phyloP scores from a whole-genome alignment of 1,140 invertebrate species.

The Frieseomelitta varia region DNA sequence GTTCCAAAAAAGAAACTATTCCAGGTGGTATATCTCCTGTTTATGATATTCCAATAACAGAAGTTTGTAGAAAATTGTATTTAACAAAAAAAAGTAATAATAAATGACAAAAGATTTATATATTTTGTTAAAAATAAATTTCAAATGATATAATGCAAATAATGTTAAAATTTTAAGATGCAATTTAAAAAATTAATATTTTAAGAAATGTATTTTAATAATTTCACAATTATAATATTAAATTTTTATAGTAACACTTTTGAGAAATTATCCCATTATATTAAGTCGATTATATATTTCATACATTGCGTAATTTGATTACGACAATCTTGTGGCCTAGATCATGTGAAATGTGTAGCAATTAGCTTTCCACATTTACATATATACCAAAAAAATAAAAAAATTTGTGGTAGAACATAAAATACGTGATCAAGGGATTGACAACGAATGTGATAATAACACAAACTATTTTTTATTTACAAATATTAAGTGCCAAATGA shows the following conservation, averaged over 20 bases:
- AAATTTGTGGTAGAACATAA: conserved; percentile 1
- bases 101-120: conserved; percentile 10
- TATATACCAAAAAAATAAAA: conserved; percentile 26
- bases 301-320: conserved; percentile 43
- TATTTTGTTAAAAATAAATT: neutral
- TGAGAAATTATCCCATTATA: neutral
- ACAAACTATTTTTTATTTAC: neutral
- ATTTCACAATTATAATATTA: neutral
- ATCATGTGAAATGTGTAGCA: neutral
- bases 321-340: neutral
- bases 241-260: neutral
- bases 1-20: conserved; percentile 61
- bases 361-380: neutral
- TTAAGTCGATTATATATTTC: neutral
- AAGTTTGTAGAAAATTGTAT: conserved; percentile 84
- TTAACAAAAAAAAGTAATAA: conserved; percentile 61
- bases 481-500: neutral
- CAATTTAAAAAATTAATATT: neutral
- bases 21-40: conserved; percentile 83
- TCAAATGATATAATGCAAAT: neutral
- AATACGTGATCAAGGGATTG: neutral
- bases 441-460: neutral
- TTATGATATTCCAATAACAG: conserved; percentile 84
- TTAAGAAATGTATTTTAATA: neutral
- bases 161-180: neutral